Evolutionary conservation across 2,888 invertebrate species (phyloP), one percentile per base, ranked within the genome.

Genomic region (Brachyptera risi): DNA sequence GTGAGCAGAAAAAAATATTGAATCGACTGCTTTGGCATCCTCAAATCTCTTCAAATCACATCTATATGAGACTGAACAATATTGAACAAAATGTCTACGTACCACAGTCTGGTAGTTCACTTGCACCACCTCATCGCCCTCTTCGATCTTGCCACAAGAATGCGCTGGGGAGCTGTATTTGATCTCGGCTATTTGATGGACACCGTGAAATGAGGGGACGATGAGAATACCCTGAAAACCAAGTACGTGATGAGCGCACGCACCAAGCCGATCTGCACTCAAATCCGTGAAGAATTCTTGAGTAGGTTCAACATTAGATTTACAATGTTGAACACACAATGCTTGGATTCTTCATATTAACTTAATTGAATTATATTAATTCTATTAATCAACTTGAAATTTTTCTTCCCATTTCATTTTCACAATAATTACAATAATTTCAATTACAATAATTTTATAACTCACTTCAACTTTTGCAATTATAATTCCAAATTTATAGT

Each of bases 51-150:
- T 31, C 5, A 7, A 31, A 31, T 31, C 31, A 31, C 31, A 31
- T 11, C 31, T 31, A 31, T 11, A 11, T 31, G 11, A 5, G 11
- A 11, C 7, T 11, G 11, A 31, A n/a, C n/a, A n/a, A n/a, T n/a
- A n/a, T n/a, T 11, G 11, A 31, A n/a, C n/a, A n/a, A n/a, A n/a
- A n/a, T n/a, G n/a, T n/a, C n/a, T 3, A 60, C 64, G 47, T 44
- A 65, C 65, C 23, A 83, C 81, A 42, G 81, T 82, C 68, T 83
- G 80, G 68, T 81, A 79, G 72, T 82, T 81, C 67, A 92, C 92
- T 81, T 95, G 93, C 42, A 97, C 89, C 68, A 98, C 92, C 80
- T 98, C 97, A 77, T 98, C 97, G 0, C 96, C 97, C 69, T 90
- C 89, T 76, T 95, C 95, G 71, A 98, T 88, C 77, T 92, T 92